Evolutionary conservation across 2,797 vertebrate species (phyloP).

Genomic region (Characodon lateralis): DNA sequence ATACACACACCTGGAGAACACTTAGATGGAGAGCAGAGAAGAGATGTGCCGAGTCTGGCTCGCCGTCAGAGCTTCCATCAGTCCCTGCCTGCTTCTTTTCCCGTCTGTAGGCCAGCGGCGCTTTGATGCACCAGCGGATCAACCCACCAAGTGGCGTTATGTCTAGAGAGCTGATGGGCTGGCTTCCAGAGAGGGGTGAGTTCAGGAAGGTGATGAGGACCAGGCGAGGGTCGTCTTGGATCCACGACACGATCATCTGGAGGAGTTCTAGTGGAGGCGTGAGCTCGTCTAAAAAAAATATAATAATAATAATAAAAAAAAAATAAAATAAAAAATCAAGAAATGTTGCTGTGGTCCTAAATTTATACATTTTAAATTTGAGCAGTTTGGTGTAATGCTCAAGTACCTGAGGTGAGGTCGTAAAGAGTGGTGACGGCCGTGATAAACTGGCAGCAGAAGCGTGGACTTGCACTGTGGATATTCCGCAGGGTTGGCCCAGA

Average conservation of each 20-base stretch:
- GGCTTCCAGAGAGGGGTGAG: conserved; percentile 87
- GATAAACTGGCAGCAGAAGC: conserved; percentile 98
- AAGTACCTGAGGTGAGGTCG: conserved; percentile 84
- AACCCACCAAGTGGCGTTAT: conserved; percentile 92
- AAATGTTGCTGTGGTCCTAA: not conserved
- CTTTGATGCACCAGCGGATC: conserved; percentile 93
- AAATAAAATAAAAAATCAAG: conserved; percentile 18
- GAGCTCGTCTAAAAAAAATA: conserved; percentile 85
- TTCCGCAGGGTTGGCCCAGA: conserved; percentile 90
- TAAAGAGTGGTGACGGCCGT: conserved; percentile 91
- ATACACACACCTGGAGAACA: conserved; percentile 87
- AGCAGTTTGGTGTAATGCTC: not conserved
- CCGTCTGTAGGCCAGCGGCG: conserved; percentile 87
- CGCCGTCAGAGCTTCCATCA: conserved; percentile 74
- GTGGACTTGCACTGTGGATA: conserved; percentile 90
- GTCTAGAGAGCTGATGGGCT: conserved; percentile 90
- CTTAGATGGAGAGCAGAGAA: conserved; percentile 95
- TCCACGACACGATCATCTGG: conserved; percentile 93
- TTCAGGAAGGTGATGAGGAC: conserved; percentile 94
- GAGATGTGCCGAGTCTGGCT: conserved; percentile 67
- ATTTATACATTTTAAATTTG: not conserved
- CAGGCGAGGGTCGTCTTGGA: conserved; percentile 91
- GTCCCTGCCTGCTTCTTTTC: conserved; percentile 79
- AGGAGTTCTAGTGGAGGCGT: conserved; percentile 92
- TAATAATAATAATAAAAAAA: conserved; percentile 22